Percentiles rank a stretch among this genome's conserved stretches.
These are phyloP conservation scores for Daubentonia madagascariensis DNA, from an alignment of 2,113 vertebrate species.

Conservation along the genomic window DNA sequence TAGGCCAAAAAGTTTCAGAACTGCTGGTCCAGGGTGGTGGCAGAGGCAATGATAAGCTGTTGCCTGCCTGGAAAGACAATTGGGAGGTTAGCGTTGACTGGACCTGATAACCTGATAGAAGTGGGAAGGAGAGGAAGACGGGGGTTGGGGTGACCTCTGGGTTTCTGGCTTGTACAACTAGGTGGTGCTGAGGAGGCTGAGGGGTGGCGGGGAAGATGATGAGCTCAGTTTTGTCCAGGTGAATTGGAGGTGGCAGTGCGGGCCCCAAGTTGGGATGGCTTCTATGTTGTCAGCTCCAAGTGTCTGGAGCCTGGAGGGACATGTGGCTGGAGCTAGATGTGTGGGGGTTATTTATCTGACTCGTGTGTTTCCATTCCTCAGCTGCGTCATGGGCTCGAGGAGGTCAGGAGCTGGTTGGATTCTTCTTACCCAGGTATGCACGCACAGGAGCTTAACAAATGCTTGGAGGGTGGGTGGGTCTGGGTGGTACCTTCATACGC, in stretches of 20 bases:
- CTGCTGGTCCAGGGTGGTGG: background rate
- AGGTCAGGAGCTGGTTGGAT: background rate
- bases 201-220: background rate
- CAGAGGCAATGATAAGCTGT: background rate
- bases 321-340: background rate
- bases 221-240: background rate
- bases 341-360: fast-evolving
- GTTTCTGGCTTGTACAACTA: background rate
- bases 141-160: background rate
- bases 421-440: background rate
- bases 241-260: background rate
- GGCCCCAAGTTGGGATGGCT: background rate
- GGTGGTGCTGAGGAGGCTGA: background rate
- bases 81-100: background rate
- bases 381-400: background rate
- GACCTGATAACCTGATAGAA: background rate
- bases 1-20: background rate
- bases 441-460: background rate
- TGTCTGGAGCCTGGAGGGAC: background rate
- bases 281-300: background rate
- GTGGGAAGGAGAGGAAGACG: background rate
- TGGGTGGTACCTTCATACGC: background rate
- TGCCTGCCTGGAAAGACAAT: background rate
- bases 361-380: background rate
- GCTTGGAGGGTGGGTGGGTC: background rate